A percentile compares a stretch with the other conserved stretches of the same genome.
Evolutionary conservation across 1,140 invertebrate genomes (phyloP).

Genomic region (Teleogryllus occipitalis): DNA sequence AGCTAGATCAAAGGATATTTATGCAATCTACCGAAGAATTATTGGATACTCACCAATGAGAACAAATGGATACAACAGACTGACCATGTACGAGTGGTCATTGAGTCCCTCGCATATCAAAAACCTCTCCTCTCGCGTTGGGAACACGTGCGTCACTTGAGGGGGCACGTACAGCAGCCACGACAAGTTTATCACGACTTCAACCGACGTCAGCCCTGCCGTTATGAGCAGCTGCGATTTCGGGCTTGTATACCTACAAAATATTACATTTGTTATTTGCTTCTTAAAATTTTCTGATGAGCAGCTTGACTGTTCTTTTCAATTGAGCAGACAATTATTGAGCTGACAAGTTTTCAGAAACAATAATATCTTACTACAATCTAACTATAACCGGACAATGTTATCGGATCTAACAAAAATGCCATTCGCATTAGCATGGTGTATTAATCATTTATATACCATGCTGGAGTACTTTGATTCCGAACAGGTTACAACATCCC

Average conservation of each 20-base stretch:
- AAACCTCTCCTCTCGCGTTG: slow-evolving; percentile 35
- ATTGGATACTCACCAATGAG: slow-evolving; percentile 32
- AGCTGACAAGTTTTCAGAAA: neutral
- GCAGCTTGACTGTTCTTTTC: too few species aligned
- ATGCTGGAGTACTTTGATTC: too few species aligned
- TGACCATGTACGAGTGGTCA: slow-evolving; percentile 44
- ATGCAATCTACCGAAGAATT: neutral
- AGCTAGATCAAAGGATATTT: neutral
- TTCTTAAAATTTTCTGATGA: neutral
- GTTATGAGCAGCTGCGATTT: slow-evolving; percentile 46
- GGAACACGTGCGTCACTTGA: slow-evolving; percentile 35
- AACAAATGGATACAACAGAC: slow-evolving; percentile 47
- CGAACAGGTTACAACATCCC: too few species aligned
- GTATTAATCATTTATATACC: too few species aligned
- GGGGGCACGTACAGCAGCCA: slow-evolving; percentile 45
- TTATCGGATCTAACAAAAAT: too few species aligned
- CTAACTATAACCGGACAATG: too few species aligned
- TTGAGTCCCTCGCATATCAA: slow-evolving; percentile 43
- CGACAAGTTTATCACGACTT: slow-evolving; percentile 42
- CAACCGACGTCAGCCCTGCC: slow-evolving; percentile 41
- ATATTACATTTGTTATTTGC: slow-evolving; percentile 18
- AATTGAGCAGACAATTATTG: neutral
- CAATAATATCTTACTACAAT: too few species aligned
- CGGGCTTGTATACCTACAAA: slow-evolving; percentile 40
- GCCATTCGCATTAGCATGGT: too few species aligned